Evolutionary conservation across 2,113 vertebrate species (phyloP).

Genomic region (Hemibagrus wyckioides): DNA sequence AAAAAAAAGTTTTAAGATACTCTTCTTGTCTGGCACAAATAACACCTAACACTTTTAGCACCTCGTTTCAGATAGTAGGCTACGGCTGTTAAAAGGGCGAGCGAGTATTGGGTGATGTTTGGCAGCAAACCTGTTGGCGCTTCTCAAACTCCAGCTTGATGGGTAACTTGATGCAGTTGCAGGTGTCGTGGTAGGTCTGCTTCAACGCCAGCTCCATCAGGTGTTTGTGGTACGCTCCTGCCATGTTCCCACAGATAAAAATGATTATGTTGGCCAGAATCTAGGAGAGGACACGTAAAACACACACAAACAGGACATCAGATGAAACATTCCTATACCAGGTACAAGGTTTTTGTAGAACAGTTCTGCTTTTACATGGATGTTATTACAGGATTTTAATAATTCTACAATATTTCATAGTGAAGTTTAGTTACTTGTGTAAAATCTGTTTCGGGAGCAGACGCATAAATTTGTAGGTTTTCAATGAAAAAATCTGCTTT

Average conservation of each 20-base stretch:
- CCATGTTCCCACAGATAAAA: constrained; percentile 95
- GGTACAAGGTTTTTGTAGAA: neutral
- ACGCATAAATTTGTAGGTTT: neutral
- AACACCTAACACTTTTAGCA: neutral
- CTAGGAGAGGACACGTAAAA: constrained; percentile 64
- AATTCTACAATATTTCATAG: neutral
- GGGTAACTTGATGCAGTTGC: constrained; percentile 96
- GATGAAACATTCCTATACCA: neutral
- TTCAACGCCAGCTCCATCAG: constrained; percentile 94
- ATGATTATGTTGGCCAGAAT: constrained; percentile 95
- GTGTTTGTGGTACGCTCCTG: constrained; percentile 94
- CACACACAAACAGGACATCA: constrained; percentile 2
- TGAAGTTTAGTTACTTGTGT: neutral
- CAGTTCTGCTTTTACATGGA: neutral
- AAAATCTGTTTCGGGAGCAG: neutral
- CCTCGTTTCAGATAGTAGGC: neutral
- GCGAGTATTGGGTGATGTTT: neutral
- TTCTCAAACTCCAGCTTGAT: constrained; percentile 98
- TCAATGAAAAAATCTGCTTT: too few relatives aligned
- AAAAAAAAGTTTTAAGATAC: neutral
- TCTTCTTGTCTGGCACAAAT: neutral
- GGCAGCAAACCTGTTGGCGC: constrained; percentile 85
- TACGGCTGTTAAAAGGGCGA: neutral
- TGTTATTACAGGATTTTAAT: neutral
- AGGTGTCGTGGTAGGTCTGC: constrained; percentile 95